Evolutionary conservation across 2,888 invertebrate species (phyloP).

Genomic region (Chrysolina haemoptera): DNA sequence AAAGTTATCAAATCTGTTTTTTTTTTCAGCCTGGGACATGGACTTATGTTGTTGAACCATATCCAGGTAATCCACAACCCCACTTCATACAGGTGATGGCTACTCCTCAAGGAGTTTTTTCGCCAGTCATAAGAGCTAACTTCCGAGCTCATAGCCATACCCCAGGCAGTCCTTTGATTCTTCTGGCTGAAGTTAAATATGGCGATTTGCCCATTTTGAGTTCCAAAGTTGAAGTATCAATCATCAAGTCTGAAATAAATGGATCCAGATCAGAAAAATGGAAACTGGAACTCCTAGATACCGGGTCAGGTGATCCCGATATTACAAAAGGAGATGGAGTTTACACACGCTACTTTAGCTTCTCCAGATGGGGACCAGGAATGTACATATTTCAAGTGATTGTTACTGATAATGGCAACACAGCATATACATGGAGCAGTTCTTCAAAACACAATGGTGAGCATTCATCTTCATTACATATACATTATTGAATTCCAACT

Average conservation of each 20-base stretch:
- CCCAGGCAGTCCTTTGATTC: conserved; percentile 69
- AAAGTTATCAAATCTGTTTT: not conserved
- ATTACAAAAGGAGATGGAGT: conserved; percentile 77
- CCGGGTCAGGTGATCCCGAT: conserved; percentile 78
- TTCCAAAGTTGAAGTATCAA: conserved; percentile 73
- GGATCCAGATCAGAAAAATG: conserved; percentile 64
- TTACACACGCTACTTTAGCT: conserved; percentile 76
- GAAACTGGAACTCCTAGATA: conserved; percentile 73
- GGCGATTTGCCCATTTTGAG: conserved; percentile 74
- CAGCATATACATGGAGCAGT: conserved; percentile 71
- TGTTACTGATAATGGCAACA: conserved; percentile 73
- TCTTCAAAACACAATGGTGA: conserved; percentile 62
- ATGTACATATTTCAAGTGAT: conserved; percentile 71
- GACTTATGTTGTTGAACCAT: conserved; percentile 74
- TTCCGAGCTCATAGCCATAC: conserved; percentile 69
- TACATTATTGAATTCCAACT: not conserved
- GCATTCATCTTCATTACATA: conserved; percentile 32
- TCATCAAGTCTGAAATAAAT: conserved; percentile 66
- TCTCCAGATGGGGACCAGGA: conserved; percentile 70
- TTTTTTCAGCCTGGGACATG: conserved; percentile 71
- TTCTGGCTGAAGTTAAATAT: conserved; percentile 73
- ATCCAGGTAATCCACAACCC: conserved; percentile 74
- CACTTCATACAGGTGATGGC: conserved; percentile 76
- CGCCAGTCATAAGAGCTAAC: conserved; percentile 69
- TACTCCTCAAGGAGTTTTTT: conserved; percentile 69